Conservation (phyloP, 2,797 vertebrate genomes). For the Discoglossus pictus region DNA sequence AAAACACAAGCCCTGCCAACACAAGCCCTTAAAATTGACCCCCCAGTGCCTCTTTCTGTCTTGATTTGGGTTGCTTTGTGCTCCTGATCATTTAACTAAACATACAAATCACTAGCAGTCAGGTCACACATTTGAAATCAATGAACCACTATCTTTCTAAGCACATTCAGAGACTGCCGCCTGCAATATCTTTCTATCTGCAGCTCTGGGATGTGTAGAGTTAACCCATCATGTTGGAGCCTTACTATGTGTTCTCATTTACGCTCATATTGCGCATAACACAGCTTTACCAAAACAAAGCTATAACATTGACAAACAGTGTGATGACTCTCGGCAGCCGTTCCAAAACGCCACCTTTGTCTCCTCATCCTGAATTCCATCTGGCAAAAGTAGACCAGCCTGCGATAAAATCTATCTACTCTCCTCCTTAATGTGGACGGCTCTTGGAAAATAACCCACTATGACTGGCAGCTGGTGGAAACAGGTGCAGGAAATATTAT, state of each 20-base stretch:
- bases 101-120: too few relatives aligned
- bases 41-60: too few relatives aligned
- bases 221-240: too few relatives aligned
- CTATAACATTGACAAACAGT: conserved; percentile 21
- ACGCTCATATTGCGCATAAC: neutral
- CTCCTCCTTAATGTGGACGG: conserved; percentile 28
- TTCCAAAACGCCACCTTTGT: conserved; percentile 42
- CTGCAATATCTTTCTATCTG: too few relatives aligned
- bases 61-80: too few relatives aligned
- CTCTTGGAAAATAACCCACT: conserved; percentile 39
- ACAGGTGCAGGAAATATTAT: conserved; percentile 43
- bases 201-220: too few relatives aligned
- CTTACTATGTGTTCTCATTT: neutral
- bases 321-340: conserved; percentile 18
- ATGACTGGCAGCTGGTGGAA: conserved; percentile 47
- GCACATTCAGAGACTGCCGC: too few relatives aligned
- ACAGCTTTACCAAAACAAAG: conserved; percentile 6
- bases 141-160: too few relatives aligned
- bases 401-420: conserved; percentile 32
- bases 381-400: conserved; percentile 32
- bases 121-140: too few relatives aligned
- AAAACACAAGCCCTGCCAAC: too few relatives aligned
- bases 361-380: conserved; percentile 28
- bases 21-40: too few relatives aligned
- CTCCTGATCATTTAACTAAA: too few relatives aligned